Evolutionary conservation across 2,888 invertebrate genomes (phyloP), one percentile per base, ranked within the genome.

Genomic region (Ametastegia equiseti): DNA sequence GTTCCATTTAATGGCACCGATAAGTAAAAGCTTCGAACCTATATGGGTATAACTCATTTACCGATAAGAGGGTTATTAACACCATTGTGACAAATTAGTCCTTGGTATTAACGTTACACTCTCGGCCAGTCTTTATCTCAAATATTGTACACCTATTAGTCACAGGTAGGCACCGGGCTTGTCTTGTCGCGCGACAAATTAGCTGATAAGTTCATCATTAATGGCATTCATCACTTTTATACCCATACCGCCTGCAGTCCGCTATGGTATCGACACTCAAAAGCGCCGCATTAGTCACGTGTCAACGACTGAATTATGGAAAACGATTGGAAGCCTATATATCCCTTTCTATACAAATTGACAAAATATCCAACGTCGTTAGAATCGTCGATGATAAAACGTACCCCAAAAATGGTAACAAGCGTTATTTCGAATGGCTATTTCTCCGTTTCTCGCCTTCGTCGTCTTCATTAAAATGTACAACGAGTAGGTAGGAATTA

Each of bases 31-130:
- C 73, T 63, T 84, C 81, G 83, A 83, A 84, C 84, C 87, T 88
- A 89, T 89, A 87, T 87, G 86, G 85, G 88, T 88, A 90, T 90
- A 87, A 89, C 86, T 90, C 89, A 90, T 87, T 82, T 83, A 83
- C 86, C 86, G 89, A 89, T 89, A 89, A 88, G 87, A 81, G 82
- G 83, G 87, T 89, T 88, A 88, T 88, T 88, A 89, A 84, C 84
- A 83, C 87, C 85, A 87, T 83, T 80, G 83, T 88, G 88, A 89
- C 86, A 87, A 89, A 89, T 86, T 87, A 83, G 84, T 85, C 83
- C 84, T 84, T 82, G 85, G 82, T 78, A 60, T 42, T 75, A 60
- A 78, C 60, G 78, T 19, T 60, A 39, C 60, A 63, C 39, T 60
- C 60, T 42, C 78, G 60, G 13, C 63, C 81, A 75, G 81, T 85